Evolutionary conservation across 1,140 invertebrate genomes (phyloP).

Genomic region (Pogonus chalceus): DNA sequence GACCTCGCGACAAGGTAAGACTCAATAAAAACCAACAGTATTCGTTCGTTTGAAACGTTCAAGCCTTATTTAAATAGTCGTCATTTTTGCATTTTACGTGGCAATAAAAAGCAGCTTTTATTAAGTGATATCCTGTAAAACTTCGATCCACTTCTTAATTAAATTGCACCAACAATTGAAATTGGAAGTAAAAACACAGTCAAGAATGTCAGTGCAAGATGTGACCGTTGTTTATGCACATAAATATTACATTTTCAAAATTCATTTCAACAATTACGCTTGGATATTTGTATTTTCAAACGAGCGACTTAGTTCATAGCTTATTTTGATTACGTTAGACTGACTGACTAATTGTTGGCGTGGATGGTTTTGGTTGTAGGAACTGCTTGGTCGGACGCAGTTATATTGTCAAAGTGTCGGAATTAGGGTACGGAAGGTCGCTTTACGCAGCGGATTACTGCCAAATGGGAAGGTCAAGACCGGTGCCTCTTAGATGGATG

Average conservation of each 20-base stretch:
- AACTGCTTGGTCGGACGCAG: constrained; percentile 66
- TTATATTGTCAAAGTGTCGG: constrained; percentile 64
- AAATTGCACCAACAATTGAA: not conserved
- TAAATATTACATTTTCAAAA: constrained; percentile 8
- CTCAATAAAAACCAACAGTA: too few species aligned
- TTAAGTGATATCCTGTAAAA: not conserved
- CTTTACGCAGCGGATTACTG: constrained; percentile 63
- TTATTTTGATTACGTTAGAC: not conserved
- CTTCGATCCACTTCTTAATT: not conserved
- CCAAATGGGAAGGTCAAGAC: constrained; percentile 48
- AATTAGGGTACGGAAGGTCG: constrained; percentile 57
- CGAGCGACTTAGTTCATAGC: not conserved
- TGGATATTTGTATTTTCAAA: not conserved
- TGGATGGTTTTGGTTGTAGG: constrained; percentile 42
- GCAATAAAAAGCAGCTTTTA: not conserved
- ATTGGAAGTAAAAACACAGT: not conserved
- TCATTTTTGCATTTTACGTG: not conserved
- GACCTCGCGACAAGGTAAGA: constrained; percentile 64
- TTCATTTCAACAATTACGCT: too few species aligned
- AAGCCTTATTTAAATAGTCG: constrained; percentile 3
- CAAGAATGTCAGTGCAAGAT: not conserved
- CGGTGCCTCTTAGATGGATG: constrained; percentile 54
- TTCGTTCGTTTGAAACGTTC: not conserved
- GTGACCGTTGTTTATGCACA: constrained; percentile 2
- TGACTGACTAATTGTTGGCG: constrained; percentile 1